A percentile compares a stretch with the other conserved stretches of the same genome.
phyloP scores from a whole-genome alignment of 2,113 vertebrate genomes.

The Leuciscus idus region DNA sequence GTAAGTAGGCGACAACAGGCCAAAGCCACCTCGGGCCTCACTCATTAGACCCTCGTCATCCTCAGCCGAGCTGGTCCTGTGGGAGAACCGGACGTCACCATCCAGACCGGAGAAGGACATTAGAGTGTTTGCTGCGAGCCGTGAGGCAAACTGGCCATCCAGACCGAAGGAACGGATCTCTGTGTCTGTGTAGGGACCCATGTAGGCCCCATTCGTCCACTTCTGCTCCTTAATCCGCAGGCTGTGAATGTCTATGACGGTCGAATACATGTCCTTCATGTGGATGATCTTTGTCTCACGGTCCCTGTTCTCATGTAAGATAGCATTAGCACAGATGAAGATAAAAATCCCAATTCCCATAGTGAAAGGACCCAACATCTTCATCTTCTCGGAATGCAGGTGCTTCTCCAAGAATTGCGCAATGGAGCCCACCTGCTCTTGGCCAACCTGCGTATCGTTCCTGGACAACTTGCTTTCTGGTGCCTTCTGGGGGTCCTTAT shows the following conservation, averaged over 20 bases:
- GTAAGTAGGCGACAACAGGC: constrained; percentile 84
- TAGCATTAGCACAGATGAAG: constrained; percentile 97
- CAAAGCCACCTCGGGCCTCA: constrained; percentile 73
- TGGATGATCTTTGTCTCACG: constrained; percentile 99
- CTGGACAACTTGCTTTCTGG: constrained; percentile 64
- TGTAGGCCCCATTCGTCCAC: constrained; percentile 77
- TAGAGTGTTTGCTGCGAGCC: constrained; percentile 81
- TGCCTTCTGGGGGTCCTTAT: constrained; percentile 75
- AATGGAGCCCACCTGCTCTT: constrained; percentile 75
- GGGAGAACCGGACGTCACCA: constrained; percentile 63
- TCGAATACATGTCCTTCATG: constrained; percentile 99
- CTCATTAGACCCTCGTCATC: constrained; percentile 83
- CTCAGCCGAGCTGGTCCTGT: constrained; percentile 78
- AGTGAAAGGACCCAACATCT: constrained; percentile 97
- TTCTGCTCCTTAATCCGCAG: constrained; percentile 87
- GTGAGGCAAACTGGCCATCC: constrained; percentile 75
- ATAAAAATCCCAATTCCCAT: constrained; percentile 99
- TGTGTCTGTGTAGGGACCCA: constrained; percentile 70
- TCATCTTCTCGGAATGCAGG: constrained; percentile 94
- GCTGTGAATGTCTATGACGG: constrained; percentile 96
- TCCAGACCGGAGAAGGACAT: constrained; percentile 79
- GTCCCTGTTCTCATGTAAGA: constrained; percentile 97
- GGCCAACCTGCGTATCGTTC: constrained; percentile 72
- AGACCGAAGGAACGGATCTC: constrained; percentile 74
- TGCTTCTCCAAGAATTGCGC: constrained; percentile 91